Evolutionary conservation across 1,140 invertebrate genomes (phyloP).

Genomic region (Rhizoglyphus robini): DNA sequence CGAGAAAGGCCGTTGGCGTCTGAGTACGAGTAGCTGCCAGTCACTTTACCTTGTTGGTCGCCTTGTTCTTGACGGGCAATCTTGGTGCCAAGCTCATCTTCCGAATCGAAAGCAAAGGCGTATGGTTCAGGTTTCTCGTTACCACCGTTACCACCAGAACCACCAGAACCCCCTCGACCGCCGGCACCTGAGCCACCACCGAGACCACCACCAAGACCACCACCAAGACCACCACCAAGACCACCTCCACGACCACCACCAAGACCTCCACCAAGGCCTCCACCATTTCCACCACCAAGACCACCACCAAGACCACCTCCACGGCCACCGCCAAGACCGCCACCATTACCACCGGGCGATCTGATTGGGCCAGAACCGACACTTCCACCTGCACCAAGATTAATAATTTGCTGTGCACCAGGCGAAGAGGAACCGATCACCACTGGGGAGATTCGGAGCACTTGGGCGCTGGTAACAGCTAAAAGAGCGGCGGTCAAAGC

Average conservation of each 20-base stretch:
- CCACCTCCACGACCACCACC: too few species aligned
- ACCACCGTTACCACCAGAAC: too few species aligned
- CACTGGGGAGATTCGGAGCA: not conserved
- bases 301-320: too few species aligned
- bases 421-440: not conserved
- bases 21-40: not conserved
- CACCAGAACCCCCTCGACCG: not conserved
- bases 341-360: not conserved
- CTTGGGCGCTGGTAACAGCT: not conserved
- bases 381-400: not conserved
- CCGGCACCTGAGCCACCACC: not conserved
- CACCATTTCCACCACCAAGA: too few species aligned
- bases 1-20: constrained; percentile 13
- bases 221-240: too few species aligned
- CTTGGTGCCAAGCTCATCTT: constrained; percentile 8
- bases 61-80: constrained; percentile 14
- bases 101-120: not conserved
- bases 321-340: too few species aligned
- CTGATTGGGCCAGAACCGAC: not conserved
- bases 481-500: not conserved
- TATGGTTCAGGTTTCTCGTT: not conserved
- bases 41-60: constrained; percentile 20
- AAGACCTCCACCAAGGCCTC: too few species aligned
- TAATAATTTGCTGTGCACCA: not conserved
- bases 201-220: too few species aligned